Conservation (phyloP, 37 sponge, comb jelly and placozoan genomes). For the Oscarella lobularis region DNA sequence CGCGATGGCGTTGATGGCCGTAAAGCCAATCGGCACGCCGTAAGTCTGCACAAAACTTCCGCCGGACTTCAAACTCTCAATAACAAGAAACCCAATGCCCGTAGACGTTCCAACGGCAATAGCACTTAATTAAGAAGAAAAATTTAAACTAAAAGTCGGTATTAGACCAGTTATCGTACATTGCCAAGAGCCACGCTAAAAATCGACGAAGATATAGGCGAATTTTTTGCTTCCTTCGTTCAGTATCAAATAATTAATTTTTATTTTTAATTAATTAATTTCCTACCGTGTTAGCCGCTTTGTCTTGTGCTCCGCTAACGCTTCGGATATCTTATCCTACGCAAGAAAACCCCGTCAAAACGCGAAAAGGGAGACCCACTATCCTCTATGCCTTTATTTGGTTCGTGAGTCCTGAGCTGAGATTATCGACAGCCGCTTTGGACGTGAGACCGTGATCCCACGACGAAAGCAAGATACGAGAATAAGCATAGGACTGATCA, state of each 20-base stretch:
- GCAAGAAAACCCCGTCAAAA: not conserved
- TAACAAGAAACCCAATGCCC: not conserved
- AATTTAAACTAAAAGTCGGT: not conserved
- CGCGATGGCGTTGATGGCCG: not conserved
- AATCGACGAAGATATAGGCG: not conserved
- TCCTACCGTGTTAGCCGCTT: not conserved
- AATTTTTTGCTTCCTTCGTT: not conserved
- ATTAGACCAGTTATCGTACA: not conserved
- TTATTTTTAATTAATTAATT: no score
- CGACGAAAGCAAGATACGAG: not conserved
- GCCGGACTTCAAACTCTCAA: not conserved
- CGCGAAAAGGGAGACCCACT: not conserved
- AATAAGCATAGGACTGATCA: not conserved
- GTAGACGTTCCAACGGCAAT: no score
- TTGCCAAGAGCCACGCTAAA: slow-evolving; percentile 4
- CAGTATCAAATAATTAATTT: no score
- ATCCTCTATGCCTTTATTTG: not conserved
- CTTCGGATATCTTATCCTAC: slow-evolving; percentile 2
- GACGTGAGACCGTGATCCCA: slow-evolving; percentile 7
- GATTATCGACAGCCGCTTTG: slow-evolving; percentile 1
- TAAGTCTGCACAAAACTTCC: slow-evolving; percentile 1
- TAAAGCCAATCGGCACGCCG: not conserved
- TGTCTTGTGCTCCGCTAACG: not conserved
- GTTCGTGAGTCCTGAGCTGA: slow-evolving; percentile 3
- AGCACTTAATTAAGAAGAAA: not conserved